These are phyloP conservation scores for Melinaea menophilus DNA, from an alignment of 2,888 invertebrate species.

Conservation along the genomic window DNA sequence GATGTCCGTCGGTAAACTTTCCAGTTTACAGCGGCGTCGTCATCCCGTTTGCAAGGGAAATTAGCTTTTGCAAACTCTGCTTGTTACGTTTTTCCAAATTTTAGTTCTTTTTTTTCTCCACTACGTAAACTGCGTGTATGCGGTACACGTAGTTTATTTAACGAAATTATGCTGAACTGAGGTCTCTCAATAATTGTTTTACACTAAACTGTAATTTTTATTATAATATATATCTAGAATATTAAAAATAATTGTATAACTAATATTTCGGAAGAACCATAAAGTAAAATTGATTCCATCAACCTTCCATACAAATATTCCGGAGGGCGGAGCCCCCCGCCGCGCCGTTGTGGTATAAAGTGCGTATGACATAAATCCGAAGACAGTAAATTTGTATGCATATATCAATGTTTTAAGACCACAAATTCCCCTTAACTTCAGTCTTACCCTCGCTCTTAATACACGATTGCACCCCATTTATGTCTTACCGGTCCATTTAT, in stretches of 20 bases:
- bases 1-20: conserved; percentile 30
- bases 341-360: conserved; percentile 13
- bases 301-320: neutral
- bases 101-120: conserved; percentile 16
- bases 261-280: neutral
- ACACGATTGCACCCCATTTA: conserved; percentile 30
- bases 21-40: conserved; percentile 32
- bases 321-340: neutral
- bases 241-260: neutral
- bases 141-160: neutral
- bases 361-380: conserved; percentile 23
- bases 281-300: neutral
- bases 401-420: conserved; percentile 25
- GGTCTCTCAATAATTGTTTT: neutral
- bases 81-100: conserved; percentile 23
- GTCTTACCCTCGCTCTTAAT: conserved; percentile 21
- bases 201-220: neutral
- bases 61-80: conserved; percentile 28
- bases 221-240: neutral
- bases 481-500: conserved; percentile 28
- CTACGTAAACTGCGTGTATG: conserved; percentile 11
- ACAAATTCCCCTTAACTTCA: conserved; percentile 28
- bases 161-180: neutral
- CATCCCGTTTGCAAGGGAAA: conserved; percentile 30
- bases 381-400: conserved; percentile 29